phyloP scores from a whole-genome alignment of 2,888 invertebrate genomes.

The Ellobium chinense region DNA sequence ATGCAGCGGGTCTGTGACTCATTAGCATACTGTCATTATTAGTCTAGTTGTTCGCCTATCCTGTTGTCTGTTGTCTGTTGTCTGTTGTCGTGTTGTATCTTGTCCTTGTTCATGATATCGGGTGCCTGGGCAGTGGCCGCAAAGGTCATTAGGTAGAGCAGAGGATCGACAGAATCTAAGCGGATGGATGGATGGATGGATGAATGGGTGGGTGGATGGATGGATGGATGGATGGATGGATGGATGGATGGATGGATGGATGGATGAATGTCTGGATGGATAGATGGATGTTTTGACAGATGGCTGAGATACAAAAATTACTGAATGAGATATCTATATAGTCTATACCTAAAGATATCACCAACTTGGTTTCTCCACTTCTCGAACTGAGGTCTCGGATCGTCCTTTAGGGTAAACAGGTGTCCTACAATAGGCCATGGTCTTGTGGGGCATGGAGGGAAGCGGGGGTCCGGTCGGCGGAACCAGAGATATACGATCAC shows the following conservation, averaged over 20 bases:
- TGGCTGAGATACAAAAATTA: too few species aligned
- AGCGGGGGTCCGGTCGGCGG: background rate
- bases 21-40: too few species aligned
- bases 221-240: background rate
- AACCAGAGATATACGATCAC: background rate
- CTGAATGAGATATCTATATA: too few species aligned
- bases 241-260: background rate
- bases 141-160: background rate
- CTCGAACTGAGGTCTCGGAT: background rate
- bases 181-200: background rate
- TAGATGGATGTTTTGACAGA: background rate
- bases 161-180: background rate
- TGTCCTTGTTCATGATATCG: too few species aligned
- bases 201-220: background rate
- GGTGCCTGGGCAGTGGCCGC: too few species aligned
- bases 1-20: too few species aligned
- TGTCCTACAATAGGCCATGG: conserved; percentile 16
- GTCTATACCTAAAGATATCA: conserved; percentile 7
- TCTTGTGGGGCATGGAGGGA: background rate
- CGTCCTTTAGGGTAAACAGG: background rate
- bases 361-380: conserved; percentile 9
- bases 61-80: too few species aligned
- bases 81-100: too few species aligned
- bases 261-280: background rate
- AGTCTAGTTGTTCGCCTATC: too few species aligned